Evolutionary conservation across 2,113 vertebrate species (phyloP).

Genomic region (Larimichthys crocea): DNA sequence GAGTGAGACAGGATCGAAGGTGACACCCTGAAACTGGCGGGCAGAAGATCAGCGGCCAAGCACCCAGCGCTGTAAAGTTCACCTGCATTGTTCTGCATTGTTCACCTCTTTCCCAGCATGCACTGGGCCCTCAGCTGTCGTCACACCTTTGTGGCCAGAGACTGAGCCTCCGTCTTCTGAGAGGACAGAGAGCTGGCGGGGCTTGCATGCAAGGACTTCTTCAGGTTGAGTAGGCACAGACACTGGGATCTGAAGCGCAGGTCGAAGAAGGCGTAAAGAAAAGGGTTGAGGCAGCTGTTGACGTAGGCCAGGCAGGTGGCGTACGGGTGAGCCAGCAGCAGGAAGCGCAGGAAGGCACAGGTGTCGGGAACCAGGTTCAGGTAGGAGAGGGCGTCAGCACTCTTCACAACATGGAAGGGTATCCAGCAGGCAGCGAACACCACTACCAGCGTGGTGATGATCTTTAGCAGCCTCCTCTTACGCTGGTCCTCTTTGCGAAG

Average conservation of each 20-base stretch:
- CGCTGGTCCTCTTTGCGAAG: constrained; percentile 86
- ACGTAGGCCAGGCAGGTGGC: constrained; percentile 89
- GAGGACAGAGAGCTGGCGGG: constrained; percentile 84
- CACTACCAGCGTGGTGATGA: constrained; percentile 87
- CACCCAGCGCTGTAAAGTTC: constrained; percentile 23
- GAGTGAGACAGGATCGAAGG: constrained; percentile 33
- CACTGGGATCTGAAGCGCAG: constrained; percentile 88
- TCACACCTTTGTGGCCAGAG: constrained; percentile 88
- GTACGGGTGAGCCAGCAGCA: constrained; percentile 87
- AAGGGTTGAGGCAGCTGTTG: constrained; percentile 92
- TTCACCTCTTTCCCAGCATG: constrained; percentile 48
- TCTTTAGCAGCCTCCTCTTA: constrained; percentile 87
- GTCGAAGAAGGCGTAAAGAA: constrained; percentile 91
- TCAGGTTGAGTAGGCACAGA: constrained; percentile 85
- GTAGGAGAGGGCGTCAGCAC: constrained; percentile 85
- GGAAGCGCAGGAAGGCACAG: constrained; percentile 83
- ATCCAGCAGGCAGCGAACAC: constrained; percentile 89
- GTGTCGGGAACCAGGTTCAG: constrained; percentile 80
- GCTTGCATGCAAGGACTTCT: constrained; percentile 80
- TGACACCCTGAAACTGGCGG: constrained; percentile 36
- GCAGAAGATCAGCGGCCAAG: constrained; percentile 20
- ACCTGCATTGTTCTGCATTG: constrained; percentile 59
- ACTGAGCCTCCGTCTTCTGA: constrained; percentile 88
- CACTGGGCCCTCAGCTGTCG: constrained; percentile 30
- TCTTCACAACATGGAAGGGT: constrained; percentile 89